Conservation (phyloP, 2,888 invertebrate species). For the Erebia epiphron region DNA sequence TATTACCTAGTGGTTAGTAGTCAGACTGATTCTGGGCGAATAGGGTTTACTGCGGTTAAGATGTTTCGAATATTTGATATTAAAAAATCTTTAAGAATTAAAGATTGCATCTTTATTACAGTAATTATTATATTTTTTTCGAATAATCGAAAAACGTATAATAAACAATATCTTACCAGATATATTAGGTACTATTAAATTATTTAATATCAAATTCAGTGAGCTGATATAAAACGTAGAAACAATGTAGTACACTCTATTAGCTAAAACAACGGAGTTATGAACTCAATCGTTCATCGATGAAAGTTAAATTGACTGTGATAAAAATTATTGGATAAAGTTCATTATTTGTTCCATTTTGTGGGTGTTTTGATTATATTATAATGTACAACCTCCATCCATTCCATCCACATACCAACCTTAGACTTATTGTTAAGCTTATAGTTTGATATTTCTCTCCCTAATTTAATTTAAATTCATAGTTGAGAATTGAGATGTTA, state of each 20-base stretch:
- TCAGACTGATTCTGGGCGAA: no score
- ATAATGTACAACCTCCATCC: not conserved
- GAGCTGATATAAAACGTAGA: not conserved
- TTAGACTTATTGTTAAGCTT: no score
- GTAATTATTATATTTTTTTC: no score
- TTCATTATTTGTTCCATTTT: slow-evolving; percentile 16
- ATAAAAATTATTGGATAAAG: slow-evolving; percentile 24
- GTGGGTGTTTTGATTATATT: slow-evolving; percentile 5
- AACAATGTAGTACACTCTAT: not conserved
- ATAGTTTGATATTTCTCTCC: no score
- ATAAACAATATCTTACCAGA: not conserved
- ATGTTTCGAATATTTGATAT: no score
- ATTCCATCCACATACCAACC: no score
- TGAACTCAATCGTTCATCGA: slow-evolving; percentile 26
- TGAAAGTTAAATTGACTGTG: slow-evolving; percentile 24
- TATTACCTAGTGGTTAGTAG: no score
- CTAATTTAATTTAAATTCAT: no score
- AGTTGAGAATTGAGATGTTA: no score
- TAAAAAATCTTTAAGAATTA: no score
- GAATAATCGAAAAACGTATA: not conserved
- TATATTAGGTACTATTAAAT: not conserved
- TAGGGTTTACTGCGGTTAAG: no score
- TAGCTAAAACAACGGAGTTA: slow-evolving; percentile 19
- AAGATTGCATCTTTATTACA: no score
- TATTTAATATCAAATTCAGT: not conserved